These are phyloP conservation scores for Morus bassanus DNA, from an alignment of 2,797 vertebrate species.

Conservation along the genomic window DNA sequence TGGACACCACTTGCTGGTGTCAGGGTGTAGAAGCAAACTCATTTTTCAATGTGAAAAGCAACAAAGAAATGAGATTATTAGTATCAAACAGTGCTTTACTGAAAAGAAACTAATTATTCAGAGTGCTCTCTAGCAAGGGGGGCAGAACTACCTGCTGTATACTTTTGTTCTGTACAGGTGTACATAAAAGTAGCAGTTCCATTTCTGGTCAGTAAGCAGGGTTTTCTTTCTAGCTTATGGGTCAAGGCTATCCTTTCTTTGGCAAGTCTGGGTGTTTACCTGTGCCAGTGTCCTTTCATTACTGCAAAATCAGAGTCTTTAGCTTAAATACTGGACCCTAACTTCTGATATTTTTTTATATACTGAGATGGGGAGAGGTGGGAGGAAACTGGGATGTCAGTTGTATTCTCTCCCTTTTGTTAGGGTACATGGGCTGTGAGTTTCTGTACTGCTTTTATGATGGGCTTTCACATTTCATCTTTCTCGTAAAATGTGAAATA, in stretches of 20 bases:
- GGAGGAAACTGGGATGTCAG: background rate
- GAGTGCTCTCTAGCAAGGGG: background rate
- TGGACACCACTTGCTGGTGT: background rate
- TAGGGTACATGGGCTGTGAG: background rate
- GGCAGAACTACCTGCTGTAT: background rate
- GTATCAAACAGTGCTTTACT: background rate
- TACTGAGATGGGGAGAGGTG: background rate
- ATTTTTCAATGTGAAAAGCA: background rate
- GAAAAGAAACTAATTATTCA: background rate
- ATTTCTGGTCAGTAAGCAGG: background rate
- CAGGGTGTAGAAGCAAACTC: background rate
- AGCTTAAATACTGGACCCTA: background rate
- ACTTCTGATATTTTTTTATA: background rate
- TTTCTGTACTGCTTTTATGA: background rate
- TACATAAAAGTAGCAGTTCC: background rate
- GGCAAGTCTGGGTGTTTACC: background rate
- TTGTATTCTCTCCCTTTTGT: background rate
- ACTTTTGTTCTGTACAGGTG: background rate
- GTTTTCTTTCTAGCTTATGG: background rate
- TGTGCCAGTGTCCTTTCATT: background rate
- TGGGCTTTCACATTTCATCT: background rate
- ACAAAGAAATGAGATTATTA: background rate
- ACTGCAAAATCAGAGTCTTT: background rate
- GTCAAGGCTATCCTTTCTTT: background rate
- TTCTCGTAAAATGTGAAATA: background rate